phyloP scores from a whole-genome alignment of 2,888 invertebrate species.

The Sarcophaga variegata region DNA sequence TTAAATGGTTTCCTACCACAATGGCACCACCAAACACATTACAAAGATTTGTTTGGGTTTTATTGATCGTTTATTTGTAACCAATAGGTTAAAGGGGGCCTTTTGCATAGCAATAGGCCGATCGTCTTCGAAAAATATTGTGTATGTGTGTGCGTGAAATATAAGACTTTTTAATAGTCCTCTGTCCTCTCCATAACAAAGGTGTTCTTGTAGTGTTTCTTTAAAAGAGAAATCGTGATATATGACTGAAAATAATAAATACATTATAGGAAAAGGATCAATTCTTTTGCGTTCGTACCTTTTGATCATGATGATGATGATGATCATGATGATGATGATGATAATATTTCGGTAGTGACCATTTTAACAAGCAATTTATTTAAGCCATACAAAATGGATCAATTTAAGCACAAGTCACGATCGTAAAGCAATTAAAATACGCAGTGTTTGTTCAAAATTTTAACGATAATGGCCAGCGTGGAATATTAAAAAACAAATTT shows the following conservation, averaged over 20 bases:
- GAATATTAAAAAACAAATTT: neutral
- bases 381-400: conserved; percentile 18
- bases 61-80: conserved; percentile 40
- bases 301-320: neutral
- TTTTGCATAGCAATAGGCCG: conserved; percentile 6
- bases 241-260: conserved; percentile 2
- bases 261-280: neutral
- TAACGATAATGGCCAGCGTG: neutral
- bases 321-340: neutral
- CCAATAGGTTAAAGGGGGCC: conserved; percentile 34
- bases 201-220: neutral
- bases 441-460: neutral
- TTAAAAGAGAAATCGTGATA: conserved; percentile 14
- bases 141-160: conserved; percentile 8
- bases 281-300: neutral
- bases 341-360: neutral
- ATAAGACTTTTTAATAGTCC: conserved; percentile 18
- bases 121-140: no score
- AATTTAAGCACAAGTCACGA: conserved; percentile 20
- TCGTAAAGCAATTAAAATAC: conserved; percentile 24
- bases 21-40: neutral
- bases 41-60: conserved; percentile 24
- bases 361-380: conserved; percentile 12
- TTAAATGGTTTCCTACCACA: conserved; percentile 34
- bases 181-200: neutral